Base-by-base conservation (phyloP, 2,888 invertebrate species). In the Erynnis tages region DNA sequence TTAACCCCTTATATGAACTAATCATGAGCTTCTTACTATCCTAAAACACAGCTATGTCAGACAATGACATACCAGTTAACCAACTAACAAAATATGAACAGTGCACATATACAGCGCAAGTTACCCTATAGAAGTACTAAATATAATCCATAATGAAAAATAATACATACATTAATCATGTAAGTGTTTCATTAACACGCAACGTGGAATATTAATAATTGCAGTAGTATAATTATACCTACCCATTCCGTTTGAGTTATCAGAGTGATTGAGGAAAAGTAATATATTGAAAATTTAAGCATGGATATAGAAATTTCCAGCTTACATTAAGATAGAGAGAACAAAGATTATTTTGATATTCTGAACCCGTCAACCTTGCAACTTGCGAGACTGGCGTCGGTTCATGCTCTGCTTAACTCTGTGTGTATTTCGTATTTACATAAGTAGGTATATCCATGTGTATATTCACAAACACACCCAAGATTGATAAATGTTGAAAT, bases 281-380 rank as follows among this genome's bases (percentile, higher is more conserved):
- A n/a, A n/a, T n/a, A n/a, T 21, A 21, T 23, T 38, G 21, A 13
- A 7, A 11, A n/a, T n/a, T 23, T 23, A 34, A 41, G 23, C 46
- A n/a, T 27, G 29, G 4, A 19, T 17, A 17, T 30, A n/a, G 1
- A 10, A 17, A 10, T 27, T 2, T 25, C 13, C 21, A 27, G 30
- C 30, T 7, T 7, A 23, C 43, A 29, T 44, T 37, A 27, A 29
- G 21, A 14, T 14, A 59, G 55, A 55, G 58, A 61, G 66, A 67
- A 67, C 71, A 72, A 74, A 73, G 68, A 63, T 59, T 59, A 60
- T 61, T 63, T 67, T 60, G 67, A 65, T 71, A 68, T 71, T 65
- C 63, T 64, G 47, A 58, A 69, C 66, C 59, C 60, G 70, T 65
- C 66, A 67, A 68, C 76, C 78, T 76, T 75, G 78, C 57, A 48